Conservation (phyloP, 2,888 invertebrate species). For the Drosophila borborema region DNA sequence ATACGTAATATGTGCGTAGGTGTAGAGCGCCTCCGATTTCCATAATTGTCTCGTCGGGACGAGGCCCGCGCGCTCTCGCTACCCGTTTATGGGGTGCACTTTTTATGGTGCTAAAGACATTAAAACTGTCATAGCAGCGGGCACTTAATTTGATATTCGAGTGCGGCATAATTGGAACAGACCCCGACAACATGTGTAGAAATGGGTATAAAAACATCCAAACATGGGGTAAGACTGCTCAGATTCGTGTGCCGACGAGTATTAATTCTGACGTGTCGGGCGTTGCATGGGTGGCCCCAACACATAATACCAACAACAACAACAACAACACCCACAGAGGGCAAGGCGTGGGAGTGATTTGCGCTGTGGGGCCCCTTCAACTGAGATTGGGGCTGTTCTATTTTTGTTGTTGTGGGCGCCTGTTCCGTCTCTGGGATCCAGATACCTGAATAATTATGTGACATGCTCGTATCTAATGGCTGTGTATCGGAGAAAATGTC, state of each 20-base stretch:
- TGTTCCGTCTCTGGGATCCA: background rate
- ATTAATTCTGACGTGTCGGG: slow-evolving; percentile 65
- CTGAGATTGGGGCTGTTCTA: slow-evolving; percentile 22
- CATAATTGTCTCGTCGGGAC: slow-evolving; percentile 47
- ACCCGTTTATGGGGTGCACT: slow-evolving; percentile 58
- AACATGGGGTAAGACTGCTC: slow-evolving; percentile 36
- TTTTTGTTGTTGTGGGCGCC: slow-evolving; percentile 23
- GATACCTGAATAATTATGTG: slow-evolving; percentile 46
- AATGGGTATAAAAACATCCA: slow-evolving; percentile 36
- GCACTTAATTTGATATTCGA: slow-evolving; percentile 81
- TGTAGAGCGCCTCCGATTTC: slow-evolving; percentile 60
- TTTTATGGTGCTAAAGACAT: slow-evolving; percentile 76
- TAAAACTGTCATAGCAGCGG: slow-evolving; percentile 80
- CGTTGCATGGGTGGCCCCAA: slow-evolving; percentile 61
- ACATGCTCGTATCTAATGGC: slow-evolving; percentile 27
- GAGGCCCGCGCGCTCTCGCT: slow-evolving; percentile 29
- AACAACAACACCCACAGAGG: background rate
- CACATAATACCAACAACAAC: slow-evolving; percentile 2
- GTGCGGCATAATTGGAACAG: slow-evolving; percentile 75
- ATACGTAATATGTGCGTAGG: slow-evolving; percentile 46
- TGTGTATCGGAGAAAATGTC: background rate
- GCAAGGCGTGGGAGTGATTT: slow-evolving; percentile 48
- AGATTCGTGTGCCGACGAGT: slow-evolving; percentile 37
- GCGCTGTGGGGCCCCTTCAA: slow-evolving; percentile 8
- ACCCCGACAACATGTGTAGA: slow-evolving; percentile 60